A percentile compares a stretch with the other conserved stretches of the same genome.
Evolutionary conservation across 2,888 invertebrate genomes (phyloP).

Genomic region (Euclidia mi): DNA sequence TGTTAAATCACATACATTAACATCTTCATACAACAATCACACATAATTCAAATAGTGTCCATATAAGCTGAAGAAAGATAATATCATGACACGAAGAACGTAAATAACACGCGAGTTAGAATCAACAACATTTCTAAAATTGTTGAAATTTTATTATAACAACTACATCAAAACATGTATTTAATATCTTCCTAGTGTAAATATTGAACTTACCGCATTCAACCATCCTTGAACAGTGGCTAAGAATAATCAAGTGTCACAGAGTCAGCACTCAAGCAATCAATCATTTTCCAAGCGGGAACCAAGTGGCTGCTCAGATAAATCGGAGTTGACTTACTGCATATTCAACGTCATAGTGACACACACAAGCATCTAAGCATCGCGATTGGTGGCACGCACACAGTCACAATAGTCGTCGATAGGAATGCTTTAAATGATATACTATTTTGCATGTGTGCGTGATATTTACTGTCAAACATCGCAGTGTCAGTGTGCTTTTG

Average conservation of each 20-base stretch:
- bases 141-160: too few relatives aligned
- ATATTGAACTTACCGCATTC: not conserved
- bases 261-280: constrained; percentile 65
- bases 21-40: too few relatives aligned
- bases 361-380: constrained; percentile 31
- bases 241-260: constrained; percentile 67
- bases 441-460: constrained; percentile 22
- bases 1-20: too few relatives aligned
- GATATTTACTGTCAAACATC: constrained; percentile 10
- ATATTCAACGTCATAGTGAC: constrained; percentile 32
- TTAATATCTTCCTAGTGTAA: too few relatives aligned
- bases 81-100: too few relatives aligned
- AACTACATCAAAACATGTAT: too few relatives aligned
- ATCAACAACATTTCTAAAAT: too few relatives aligned
- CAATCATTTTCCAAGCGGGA: constrained; percentile 74
- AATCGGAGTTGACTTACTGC: constrained; percentile 49
- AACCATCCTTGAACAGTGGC: constrained; percentile 41
- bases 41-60: too few relatives aligned
- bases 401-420: not conserved
- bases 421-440: not conserved
- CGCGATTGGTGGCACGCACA: constrained; percentile 23
- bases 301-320: constrained; percentile 62
- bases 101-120: too few relatives aligned
- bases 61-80: too few relatives aligned
- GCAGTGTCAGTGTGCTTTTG: constrained; percentile 18